These are phyloP conservation scores for Aix galericulata DNA, from an alignment of 2,113 vertebrate species.

Conservation along the genomic window DNA sequence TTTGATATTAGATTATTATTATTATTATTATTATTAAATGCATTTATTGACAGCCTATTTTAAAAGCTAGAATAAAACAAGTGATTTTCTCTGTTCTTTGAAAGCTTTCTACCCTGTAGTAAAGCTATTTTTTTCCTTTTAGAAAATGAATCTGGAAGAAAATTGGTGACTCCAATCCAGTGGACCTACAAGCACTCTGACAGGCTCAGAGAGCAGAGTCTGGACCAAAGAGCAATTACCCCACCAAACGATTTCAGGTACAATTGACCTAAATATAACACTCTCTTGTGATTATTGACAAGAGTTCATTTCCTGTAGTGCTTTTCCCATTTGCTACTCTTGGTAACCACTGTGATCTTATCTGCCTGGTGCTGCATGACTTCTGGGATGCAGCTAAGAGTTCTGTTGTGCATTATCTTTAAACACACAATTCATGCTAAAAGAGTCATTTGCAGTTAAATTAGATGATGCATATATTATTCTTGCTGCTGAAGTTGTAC, in stretches of 20 bases:
- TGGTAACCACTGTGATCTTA: constrained; percentile 64
- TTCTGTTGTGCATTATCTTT: constrained; percentile 69
- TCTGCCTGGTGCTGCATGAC: constrained; percentile 65
- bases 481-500: background rate
- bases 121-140: constrained; percentile 43
- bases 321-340: constrained; percentile 42
- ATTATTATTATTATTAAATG: background rate
- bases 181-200: constrained; percentile 66
- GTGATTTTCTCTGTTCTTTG: background rate
- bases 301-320: constrained; percentile 62
- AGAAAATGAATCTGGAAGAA: constrained; percentile 90
- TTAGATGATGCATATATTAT: constrained; percentile 59
- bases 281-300: constrained; percentile 53
- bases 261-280: constrained; percentile 63
- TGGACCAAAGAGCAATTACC: constrained; percentile 82
- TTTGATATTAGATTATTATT: background rate
- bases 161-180: constrained; percentile 80
- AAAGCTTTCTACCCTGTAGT: background rate
- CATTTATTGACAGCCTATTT: background rate
- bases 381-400: constrained; percentile 71
- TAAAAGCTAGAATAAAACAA: background rate
- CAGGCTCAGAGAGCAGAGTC: constrained; percentile 75
- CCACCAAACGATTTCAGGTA: constrained; percentile 86
- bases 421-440: constrained; percentile 67
- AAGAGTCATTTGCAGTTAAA: constrained; percentile 76